phyloP scores from a whole-genome alignment of 2,888 invertebrate genomes.

The Oscheius sp. region DNA sequence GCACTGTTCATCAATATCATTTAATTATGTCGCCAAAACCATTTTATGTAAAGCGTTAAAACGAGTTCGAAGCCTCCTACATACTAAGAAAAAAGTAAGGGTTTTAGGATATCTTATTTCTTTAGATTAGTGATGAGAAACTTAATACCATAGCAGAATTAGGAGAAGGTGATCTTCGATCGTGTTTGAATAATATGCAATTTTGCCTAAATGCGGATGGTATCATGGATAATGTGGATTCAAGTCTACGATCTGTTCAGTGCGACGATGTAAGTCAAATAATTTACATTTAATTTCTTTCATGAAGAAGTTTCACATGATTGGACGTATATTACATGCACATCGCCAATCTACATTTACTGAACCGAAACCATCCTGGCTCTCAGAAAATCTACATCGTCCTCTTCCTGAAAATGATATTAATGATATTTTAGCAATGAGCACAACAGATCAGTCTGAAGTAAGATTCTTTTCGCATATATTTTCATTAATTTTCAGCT shows the following conservation, averaged over 20 bases:
- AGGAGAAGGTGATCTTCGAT: constrained; percentile 22
- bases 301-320: constrained; percentile 30
- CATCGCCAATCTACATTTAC: not conserved
- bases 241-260: not conserved
- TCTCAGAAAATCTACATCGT: constrained; percentile 8
- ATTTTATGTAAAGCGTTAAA: not conserved
- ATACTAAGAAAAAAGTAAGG: not conserved
- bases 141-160: not conserved
- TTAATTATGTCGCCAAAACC: not conserved
- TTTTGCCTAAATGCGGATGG: constrained; percentile 15
- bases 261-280: constrained; percentile 8
- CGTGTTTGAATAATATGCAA: constrained; percentile 24
- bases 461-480: not conserved
- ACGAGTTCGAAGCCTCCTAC: not conserved
- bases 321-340: constrained; percentile 26
- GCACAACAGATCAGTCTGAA: not conserved
- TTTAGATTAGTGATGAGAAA: constrained; percentile 4
- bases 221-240: not conserved
- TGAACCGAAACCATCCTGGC: not conserved
- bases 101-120: not conserved
- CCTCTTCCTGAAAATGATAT: constrained; percentile 20
- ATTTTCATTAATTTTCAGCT: constrained; percentile 9
- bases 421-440: constrained; percentile 26
- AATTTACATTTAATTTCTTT: not conserved
- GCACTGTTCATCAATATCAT: not conserved